Evolutionary conservation across 2,888 invertebrate genomes (phyloP).

Genomic region (Cartodere bifasciata): DNA sequence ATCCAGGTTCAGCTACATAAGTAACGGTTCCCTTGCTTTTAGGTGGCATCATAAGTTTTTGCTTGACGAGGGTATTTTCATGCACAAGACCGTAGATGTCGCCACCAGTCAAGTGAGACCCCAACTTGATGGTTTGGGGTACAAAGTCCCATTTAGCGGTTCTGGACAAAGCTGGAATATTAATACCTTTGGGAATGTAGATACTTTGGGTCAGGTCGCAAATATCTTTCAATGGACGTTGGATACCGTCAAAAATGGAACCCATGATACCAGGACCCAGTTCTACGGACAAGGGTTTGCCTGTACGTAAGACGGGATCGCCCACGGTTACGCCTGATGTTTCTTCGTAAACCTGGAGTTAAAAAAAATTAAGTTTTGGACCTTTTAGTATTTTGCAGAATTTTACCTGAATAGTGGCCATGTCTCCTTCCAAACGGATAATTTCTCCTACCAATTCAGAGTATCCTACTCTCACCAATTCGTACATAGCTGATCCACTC

Average conservation of each 20-base stretch:
- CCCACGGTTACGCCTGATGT: constrained; percentile 98
- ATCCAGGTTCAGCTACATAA: constrained; percentile 86
- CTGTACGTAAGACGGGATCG: constrained; percentile 95
- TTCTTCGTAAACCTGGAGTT: constrained; percentile 71
- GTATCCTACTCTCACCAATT: constrained; percentile 97
- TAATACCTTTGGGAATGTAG: constrained; percentile 99
- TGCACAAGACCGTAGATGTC: constrained; percentile 93
- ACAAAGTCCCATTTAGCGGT: constrained; percentile 84
- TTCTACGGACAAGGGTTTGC: constrained; percentile 98
- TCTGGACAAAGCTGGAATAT: constrained; percentile 80
- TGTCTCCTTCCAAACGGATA: constrained; percentile 97
- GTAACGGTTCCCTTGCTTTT: constrained; percentile 93
- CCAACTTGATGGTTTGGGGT: constrained; percentile 66
- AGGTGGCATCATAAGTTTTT: constrained; percentile 91
- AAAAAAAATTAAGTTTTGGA: constrained; percentile 1
- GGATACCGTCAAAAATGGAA: constrained; percentile 99
- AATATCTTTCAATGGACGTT: constrained; percentile 95
- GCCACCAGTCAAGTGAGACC: constrained; percentile 75
- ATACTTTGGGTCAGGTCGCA: constrained; percentile 87
- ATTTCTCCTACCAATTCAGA: constrained; percentile 98
- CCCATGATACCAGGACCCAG: constrained; percentile 98
- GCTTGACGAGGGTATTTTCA: constrained; percentile 96
- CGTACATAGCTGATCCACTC: constrained; percentile 99
- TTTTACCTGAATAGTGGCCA: constrained; percentile 97
- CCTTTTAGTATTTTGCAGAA: constrained; percentile 16